Evolutionary conservation across 2,888 invertebrate species (phyloP), one percentile per base, ranked within the genome.

Genomic region (Trilocha varians): DNA sequence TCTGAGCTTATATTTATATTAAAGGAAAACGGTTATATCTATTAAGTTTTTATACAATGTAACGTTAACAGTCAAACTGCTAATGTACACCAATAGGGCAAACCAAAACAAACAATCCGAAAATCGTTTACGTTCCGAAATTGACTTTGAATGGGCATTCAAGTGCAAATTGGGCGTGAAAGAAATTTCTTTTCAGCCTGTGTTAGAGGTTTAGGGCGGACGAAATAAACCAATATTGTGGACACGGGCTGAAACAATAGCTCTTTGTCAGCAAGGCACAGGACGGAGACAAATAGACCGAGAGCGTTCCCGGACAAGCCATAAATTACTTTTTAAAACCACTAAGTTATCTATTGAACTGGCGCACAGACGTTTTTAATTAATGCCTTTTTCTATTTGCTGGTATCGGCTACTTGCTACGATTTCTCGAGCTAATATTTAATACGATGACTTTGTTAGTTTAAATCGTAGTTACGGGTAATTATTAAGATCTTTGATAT

Each of bases 201-300:
- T 37, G 17, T 17, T 41, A 41, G n/a, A 17, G 32, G 32, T 32
- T 5, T 1, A 11, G 38, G 16, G 17, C 49, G 59, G 61, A 53
- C 59, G 59, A 67, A 72, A 68, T 67, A 69, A 69, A 65, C 73
- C 70, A 71, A 78, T 77, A 77, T 72, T 71, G 74, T 55, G 72
- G 73, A 70, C 74, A 65, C 60, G 59, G 53, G 49, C 59, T 55
- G 48, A 51, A 72, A 79, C 78, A 80, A 79, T 80, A 68, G 69
- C 65, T 78, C 74, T 72, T 68, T 71, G 79, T 76, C 80, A 68
- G 58, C 36, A 43, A 46, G 71, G 69, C 70, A 57, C 35, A 42
- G 48, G 72, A 70, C 72, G 59, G 63, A 73, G 82, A 80, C 69
- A 78, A 78, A 80, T 79, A 67, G 75, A 67, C 47, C 46, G 52